A percentile compares a stretch with the other conserved stretches of the same genome.
phyloP scores from a whole-genome alignment of 2,888 invertebrate species.

The Rhogogaster chlorosoma region DNA sequence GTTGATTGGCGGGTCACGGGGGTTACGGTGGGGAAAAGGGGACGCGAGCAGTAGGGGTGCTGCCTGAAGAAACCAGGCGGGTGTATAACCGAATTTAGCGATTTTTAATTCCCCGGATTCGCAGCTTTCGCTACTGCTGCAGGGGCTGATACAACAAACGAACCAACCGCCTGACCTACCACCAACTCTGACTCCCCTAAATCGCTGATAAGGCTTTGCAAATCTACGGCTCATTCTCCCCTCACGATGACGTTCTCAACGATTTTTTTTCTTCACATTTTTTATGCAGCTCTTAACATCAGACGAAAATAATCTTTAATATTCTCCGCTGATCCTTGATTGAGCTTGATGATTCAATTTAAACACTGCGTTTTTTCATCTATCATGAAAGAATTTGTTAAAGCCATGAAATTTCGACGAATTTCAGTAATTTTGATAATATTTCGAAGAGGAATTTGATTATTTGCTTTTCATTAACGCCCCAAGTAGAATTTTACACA shows the following conservation, averaged over 20 bases:
- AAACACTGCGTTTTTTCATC: neutral
- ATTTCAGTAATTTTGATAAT: neutral
- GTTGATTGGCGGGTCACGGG: conserved; percentile 47
- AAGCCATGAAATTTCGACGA: neutral
- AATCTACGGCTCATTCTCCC: conserved; percentile 63
- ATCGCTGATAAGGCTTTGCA: conserved; percentile 75
- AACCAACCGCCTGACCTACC: conserved; percentile 50
- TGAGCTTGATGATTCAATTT: neutral
- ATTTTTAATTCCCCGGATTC: conserved; percentile 73
- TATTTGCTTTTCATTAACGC: neutral
- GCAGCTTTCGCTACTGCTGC: conserved; percentile 50
- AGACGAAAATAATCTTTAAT: neutral
- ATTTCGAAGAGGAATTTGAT: neutral
- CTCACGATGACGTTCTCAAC: conserved; percentile 59
- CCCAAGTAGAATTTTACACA: neutral
- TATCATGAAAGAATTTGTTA: neutral
- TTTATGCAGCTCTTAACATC: neutral
- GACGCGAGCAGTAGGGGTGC: conserved; percentile 51
- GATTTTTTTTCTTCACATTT: neutral
- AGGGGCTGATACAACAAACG: conserved; percentile 54
- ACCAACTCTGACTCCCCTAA: conserved; percentile 62
- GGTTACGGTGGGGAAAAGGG: conserved; percentile 32
- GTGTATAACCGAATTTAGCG: conserved; percentile 72
- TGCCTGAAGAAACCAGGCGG: conserved; percentile 52
- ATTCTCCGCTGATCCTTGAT: neutral